Evolutionary conservation across 1,140 invertebrate genomes (phyloP).

Genomic region (Rhizoglyphus robini): DNA sequence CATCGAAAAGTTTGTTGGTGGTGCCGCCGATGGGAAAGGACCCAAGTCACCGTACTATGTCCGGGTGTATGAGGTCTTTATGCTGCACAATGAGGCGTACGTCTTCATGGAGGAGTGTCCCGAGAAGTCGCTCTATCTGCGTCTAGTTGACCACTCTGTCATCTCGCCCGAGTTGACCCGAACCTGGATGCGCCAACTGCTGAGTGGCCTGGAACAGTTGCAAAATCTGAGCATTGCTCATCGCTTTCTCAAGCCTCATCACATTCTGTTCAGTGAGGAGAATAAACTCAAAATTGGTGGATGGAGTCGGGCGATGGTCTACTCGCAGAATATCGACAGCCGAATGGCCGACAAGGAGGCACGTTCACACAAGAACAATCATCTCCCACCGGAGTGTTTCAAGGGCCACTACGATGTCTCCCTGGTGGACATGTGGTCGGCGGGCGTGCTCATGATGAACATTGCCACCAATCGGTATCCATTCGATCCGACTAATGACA

Average conservation of each 20-base stretch:
- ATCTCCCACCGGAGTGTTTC: background rate
- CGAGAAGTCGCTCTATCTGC: background rate
- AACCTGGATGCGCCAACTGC: background rate
- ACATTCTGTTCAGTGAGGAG: background rate
- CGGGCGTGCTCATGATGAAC: background rate
- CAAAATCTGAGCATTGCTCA: background rate
- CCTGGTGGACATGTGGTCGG: background rate
- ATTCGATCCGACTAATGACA: background rate
- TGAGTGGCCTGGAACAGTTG: background rate
- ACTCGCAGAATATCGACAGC: background rate
- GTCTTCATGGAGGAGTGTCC: background rate
- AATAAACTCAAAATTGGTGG: constrained; percentile 1
- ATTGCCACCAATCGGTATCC: background rate
- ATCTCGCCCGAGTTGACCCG: background rate
- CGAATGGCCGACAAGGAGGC: background rate
- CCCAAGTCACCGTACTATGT: background rate
- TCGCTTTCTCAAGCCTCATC: background rate
- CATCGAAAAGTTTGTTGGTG: background rate
- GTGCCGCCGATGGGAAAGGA: background rate
- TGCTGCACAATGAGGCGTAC: background rate
- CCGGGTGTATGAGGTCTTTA: background rate
- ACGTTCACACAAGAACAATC: background rate
- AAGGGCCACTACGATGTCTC: background rate
- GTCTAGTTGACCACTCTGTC: background rate
- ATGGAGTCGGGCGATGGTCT: background rate